Base-by-base conservation (phyloP, 2,113 vertebrate genomes). In the Passer montanus region DNA sequence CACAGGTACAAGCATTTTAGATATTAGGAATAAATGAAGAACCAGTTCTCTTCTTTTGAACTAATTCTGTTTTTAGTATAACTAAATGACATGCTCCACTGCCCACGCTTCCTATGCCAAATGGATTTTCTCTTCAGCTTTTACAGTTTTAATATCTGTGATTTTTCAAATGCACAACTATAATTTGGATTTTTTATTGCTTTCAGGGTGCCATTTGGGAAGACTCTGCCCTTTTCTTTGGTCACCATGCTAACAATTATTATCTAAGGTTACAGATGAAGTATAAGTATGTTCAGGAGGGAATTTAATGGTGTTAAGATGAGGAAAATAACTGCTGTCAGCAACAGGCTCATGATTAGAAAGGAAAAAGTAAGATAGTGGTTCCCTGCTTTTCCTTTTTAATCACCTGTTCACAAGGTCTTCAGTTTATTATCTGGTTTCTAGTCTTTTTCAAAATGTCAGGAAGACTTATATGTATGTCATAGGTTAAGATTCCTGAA, bases 51-150 rank as follows among this genome's bases (percentile, higher is more conserved):
- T 87, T 72, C 85, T 90, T 94, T 94, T 62, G n/a, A 87, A 87
- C 56, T 92, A 87, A 87, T 87, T 87, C 56, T 82, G 46, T 89
- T 78, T 59, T 53, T 79, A 79, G 23, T 55, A 59, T 87, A 90
- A 50, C 62, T 46, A 84, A 91, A 89, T 74, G 31, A 30, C 68
- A 64, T 88, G 75, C 79, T 85, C 49, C 30, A 35, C 21, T 85
- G 41, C 53, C 39, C 33, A 68, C 3, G 1, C 16, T 85, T 92
- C 53, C 67, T 88, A 35, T 68, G 70, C 86, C 75, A 93, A 93
- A 93, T 76, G 22, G 56, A 85, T 90, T 93, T 95, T 85, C 35
- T 44, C 58, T 85, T 92, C 70, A 89, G 52, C 39, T 82, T 77
- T 82, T 91, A 55, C 39, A 50, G 56, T 75, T 89, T 41, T 84